A percentile compares a stretch with the other conserved stretches of the same genome.
Conservation (phyloP, 2,888 invertebrate genomes). For the Leptopilina syphax region DNA sequence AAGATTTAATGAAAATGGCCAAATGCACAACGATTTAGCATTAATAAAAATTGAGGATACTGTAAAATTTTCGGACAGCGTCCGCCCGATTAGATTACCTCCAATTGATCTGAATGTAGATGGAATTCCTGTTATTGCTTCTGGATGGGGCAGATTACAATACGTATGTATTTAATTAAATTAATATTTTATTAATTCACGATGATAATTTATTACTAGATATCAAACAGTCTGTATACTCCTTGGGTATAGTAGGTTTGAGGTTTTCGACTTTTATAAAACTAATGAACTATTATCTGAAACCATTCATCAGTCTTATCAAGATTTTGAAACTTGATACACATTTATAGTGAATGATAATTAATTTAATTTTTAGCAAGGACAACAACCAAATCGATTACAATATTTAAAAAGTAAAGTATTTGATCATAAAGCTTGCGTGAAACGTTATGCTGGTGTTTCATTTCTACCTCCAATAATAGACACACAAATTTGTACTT, state of each 20-base stretch:
- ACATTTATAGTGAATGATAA: neutral
- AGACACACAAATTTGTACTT: constrained; percentile 2
- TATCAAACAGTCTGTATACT: too few relatives aligned
- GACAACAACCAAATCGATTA: neutral
- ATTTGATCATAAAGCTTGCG: neutral
- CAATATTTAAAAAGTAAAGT: constrained; percentile 7
- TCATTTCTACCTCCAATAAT: neutral
- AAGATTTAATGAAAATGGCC: neutral
- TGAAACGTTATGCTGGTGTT: neutral
- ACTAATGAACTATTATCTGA: neutral
- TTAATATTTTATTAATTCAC: neutral
- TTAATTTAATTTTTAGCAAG: neutral
- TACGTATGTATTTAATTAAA: neutral
- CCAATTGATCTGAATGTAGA: neutral
- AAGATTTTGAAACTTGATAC: neutral
- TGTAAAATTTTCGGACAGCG: neutral
- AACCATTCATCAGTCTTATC: neutral
- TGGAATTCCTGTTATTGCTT: neutral
- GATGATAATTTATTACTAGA: neutral
- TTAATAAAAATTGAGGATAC: neutral
- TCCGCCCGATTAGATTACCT: neutral
- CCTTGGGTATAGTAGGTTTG: too few relatives aligned
- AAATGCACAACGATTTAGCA: neutral
- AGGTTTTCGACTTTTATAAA: too few relatives aligned
- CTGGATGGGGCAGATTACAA: neutral